Evolutionary conservation across 2,113 vertebrate genomes (phyloP).

Genomic region (Candoia aspera): DNA sequence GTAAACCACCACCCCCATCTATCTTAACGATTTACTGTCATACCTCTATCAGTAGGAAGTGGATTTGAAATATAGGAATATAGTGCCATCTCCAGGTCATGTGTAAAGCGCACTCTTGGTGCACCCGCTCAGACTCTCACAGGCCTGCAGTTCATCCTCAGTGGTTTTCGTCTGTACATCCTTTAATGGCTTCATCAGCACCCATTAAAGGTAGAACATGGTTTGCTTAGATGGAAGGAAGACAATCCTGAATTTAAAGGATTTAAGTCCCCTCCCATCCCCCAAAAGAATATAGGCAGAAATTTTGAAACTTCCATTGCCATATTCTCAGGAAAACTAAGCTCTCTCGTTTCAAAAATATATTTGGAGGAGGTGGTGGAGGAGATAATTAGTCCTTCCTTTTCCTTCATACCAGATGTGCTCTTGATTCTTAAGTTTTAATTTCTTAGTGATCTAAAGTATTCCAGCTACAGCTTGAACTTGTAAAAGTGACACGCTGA

Average conservation of each 20-base stretch:
- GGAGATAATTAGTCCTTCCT: background rate
- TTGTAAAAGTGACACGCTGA: slow-evolving; percentile 1
- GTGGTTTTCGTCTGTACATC: background rate
- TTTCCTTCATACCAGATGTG: background rate
- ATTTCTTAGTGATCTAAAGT: too few species aligned
- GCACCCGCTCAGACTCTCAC: background rate
- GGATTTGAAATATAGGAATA: background rate
- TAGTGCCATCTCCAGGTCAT: background rate
- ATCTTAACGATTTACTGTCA: background rate
- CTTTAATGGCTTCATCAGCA: background rate
- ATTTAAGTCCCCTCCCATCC: background rate
- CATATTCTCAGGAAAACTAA: background rate
- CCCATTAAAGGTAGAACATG: background rate
- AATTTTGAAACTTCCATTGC: background rate
- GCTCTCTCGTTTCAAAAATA: background rate
- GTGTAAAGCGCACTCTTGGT: background rate
- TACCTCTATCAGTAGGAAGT: background rate
- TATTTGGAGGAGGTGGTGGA: background rate
- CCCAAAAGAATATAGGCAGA: background rate
- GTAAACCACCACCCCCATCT: background rate
- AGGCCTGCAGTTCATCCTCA: background rate
- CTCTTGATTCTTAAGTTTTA: background rate
- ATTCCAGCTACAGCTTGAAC: background rate
- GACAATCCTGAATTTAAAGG: background rate
- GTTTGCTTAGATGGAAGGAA: background rate